Percentiles rank a stretch among this genome's conserved stretches.
These are phyloP conservation scores for Lasioglossum calceatum DNA, from an alignment of 2,888 invertebrate species.

Conservation along the genomic window DNA sequence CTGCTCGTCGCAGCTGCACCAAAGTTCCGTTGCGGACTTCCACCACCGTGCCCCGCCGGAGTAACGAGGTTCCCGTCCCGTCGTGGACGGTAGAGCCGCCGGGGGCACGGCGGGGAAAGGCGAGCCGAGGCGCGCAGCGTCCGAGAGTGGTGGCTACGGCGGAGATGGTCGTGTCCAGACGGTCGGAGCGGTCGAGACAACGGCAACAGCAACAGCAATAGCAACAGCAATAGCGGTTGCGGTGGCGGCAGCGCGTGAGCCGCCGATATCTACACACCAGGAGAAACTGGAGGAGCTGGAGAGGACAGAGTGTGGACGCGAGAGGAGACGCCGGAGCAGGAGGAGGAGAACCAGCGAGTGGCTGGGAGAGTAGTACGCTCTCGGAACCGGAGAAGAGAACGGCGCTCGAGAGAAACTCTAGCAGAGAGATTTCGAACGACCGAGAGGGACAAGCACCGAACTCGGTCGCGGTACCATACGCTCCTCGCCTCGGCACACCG, in stretches of 20 bases:
- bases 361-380: slow-evolving; percentile 26
- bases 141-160: slow-evolving; percentile 45
- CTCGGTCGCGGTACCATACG: slow-evolving; percentile 15
- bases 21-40: slow-evolving; percentile 76
- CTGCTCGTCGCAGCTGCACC: slow-evolving; percentile 82
- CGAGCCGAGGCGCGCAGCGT: slow-evolving; percentile 9
- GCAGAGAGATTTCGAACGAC: slow-evolving; percentile 26
- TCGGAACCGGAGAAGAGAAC: slow-evolving; percentile 11
- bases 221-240: no score
- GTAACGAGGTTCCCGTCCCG: slow-evolving; percentile 44
- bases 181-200: slow-evolving; percentile 11
- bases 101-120: slow-evolving; percentile 35
- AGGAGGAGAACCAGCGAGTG: slow-evolving; percentile 26
- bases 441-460: slow-evolving; percentile 35
- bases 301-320: slow-evolving; percentile 18
- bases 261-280: not conserved
- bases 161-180: slow-evolving; percentile 46
- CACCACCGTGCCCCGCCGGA: slow-evolving; percentile 53
- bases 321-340: slow-evolving; percentile 8
- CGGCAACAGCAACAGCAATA: not conserved
- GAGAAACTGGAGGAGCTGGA: slow-evolving; percentile 9
- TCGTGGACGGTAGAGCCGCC: slow-evolving; percentile 21
- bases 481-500: not conserved
- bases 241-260: not conserved
- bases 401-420: slow-evolving; percentile 29